Conservation (phyloP, 2,888 invertebrate genomes). For the Zootermopsis nevadensis region DNA sequence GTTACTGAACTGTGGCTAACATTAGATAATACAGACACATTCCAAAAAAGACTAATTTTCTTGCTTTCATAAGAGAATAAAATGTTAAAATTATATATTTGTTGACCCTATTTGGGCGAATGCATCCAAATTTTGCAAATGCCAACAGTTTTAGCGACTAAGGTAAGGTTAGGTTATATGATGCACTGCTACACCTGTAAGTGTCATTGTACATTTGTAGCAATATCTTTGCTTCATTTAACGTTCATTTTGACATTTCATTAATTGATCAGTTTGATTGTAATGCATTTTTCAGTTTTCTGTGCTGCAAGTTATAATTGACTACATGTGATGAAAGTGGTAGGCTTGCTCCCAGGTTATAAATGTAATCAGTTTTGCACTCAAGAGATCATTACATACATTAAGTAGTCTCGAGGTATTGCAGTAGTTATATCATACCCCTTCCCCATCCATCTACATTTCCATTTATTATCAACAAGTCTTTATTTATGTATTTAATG, state of each 20-base stretch:
- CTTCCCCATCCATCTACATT: not conserved
- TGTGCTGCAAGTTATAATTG: not conserved
- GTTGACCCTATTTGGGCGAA: too few species aligned
- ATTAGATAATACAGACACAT: not conserved
- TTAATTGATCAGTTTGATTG: not conserved
- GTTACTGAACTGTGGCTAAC: not conserved
- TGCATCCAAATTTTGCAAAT: too few species aligned
- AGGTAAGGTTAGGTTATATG: not conserved
- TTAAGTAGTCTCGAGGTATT: constrained; percentile 21
- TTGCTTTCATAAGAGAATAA: not conserved
- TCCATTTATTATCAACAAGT: not conserved
- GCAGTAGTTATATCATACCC: not conserved
- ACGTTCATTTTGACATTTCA: not conserved
- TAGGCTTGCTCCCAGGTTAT: not conserved
- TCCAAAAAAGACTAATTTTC: not conserved
- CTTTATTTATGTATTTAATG: constrained; percentile 13
- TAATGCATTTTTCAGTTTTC: not conserved
- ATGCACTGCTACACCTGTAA: not conserved
- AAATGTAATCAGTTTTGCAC: constrained; percentile 22
- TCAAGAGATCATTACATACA: not conserved
- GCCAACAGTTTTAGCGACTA: too few species aligned
- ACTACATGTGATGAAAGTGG: not conserved
- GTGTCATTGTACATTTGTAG: not conserved
- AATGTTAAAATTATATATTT: not conserved
- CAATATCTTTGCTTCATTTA: not conserved